These are phyloP conservation scores for Bergia puertoricense DNA, from an alignment of 92 coral and sea anemone species.

Conservation along the genomic window DNA sequence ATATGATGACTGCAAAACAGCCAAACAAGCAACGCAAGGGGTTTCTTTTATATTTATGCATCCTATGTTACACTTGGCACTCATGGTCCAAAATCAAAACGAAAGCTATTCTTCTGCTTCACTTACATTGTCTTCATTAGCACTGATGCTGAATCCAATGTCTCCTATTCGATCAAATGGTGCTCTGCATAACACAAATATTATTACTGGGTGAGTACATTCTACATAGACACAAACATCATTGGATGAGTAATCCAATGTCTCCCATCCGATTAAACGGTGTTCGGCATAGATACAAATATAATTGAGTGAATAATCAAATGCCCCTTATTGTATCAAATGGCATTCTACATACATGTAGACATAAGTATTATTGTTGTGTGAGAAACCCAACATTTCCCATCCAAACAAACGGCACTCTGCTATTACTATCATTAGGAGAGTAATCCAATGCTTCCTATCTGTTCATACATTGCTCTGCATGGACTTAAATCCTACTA, in stretches of 20 bases:
- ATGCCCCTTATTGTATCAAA: conserved; percentile 63
- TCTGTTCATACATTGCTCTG: conserved; percentile 89
- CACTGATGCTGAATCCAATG: conserved; percentile 77
- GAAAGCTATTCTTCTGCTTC: not conserved
- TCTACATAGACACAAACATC: conserved; percentile 45
- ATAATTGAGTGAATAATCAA: too few relatives aligned
- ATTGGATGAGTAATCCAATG: conserved; percentile 50
- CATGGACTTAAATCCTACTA: not conserved
- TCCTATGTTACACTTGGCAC: too few relatives aligned
- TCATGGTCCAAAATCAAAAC: not conserved
- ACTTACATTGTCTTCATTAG: conserved; percentile 95
- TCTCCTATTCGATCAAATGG: conserved; percentile 96
- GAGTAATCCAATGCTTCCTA: conserved; percentile 77
- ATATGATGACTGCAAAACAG: too few relatives aligned
- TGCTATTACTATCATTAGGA: not conserved
- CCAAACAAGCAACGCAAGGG: too few relatives aligned
- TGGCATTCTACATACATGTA: conserved; percentile 65
- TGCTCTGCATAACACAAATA: conserved; percentile 63
- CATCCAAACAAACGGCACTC: too few relatives aligned
- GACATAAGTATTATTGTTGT: not conserved
- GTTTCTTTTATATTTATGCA: too few relatives aligned
- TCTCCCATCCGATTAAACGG: conserved; percentile 92
- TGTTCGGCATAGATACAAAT: conserved; percentile 55
- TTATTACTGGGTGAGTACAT: conserved; percentile 21
- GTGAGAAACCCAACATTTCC: too few relatives aligned